Evolutionary conservation across 2,888 invertebrate genomes (phyloP).

Genomic region (Auanema freiburgensis): DNA sequence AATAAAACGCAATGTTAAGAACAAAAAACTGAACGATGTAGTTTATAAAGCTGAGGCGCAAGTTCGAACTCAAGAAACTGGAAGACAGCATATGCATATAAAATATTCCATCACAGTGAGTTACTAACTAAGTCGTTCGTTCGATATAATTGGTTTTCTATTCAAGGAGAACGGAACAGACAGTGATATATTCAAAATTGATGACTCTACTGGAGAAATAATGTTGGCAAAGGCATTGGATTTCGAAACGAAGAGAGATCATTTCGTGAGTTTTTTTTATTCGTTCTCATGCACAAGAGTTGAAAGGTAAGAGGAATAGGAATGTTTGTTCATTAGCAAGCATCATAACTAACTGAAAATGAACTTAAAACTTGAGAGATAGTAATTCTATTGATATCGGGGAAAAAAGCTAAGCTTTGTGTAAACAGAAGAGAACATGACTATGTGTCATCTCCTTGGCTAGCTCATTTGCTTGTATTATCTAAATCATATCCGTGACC

Average conservation of each 20-base stretch:
- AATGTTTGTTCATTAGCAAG: too few species aligned
- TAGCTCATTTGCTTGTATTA: too few species aligned
- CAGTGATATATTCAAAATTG: slow-evolving; percentile 38
- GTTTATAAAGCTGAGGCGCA: slow-evolving; percentile 25
- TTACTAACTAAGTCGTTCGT: not conserved
- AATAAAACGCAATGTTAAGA: slow-evolving; percentile 8
- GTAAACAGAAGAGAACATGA: too few species aligned
- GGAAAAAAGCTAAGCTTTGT: too few species aligned
- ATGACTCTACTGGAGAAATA: slow-evolving; percentile 46
- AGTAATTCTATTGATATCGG: too few species aligned
- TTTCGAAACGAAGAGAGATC: slow-evolving; percentile 35
- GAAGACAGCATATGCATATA: slow-evolving; percentile 13
- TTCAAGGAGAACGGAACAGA: slow-evolving; percentile 25
- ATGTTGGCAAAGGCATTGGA: slow-evolving; percentile 35
- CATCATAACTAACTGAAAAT: too few species aligned
- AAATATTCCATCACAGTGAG: slow-evolving; percentile 25
- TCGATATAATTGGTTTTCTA: not conserved
- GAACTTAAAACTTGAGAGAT: too few species aligned
- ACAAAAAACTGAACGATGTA: slow-evolving; percentile 16
- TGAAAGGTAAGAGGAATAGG: too few species aligned
- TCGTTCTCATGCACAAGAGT: too few species aligned
- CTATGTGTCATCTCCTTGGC: too few species aligned
- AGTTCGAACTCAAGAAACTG: slow-evolving; percentile 4
- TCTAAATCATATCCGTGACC: too few species aligned
- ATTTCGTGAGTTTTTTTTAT: slow-evolving; percentile 36